Base-by-base conservation (phyloP, 2,888 invertebrate genomes). In the Vandiemenella viatica region DNA sequence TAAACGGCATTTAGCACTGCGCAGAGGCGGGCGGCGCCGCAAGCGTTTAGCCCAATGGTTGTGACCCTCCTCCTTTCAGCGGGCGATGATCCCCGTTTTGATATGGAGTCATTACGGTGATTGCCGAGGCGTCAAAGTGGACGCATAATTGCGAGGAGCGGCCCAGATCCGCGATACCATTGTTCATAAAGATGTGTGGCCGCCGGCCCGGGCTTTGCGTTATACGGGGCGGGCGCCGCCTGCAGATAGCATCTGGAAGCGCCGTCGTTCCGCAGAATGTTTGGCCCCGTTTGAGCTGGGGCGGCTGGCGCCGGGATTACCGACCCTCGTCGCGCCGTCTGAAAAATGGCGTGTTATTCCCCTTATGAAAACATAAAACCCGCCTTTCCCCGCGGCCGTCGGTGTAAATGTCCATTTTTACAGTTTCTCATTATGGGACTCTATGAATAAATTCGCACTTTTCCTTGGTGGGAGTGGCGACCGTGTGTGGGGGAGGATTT, bases 361-460 rank as follows among this genome's bases (percentile, higher is more conserved):
- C 65, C 68, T 68, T 68, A 68, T 69, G 68, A 67, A 68, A 68
- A 66, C 67, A 67, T 67, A 68, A 68, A 68, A 67, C 49, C 50
- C 43, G 47, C 26, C 53, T 20, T 22, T 63, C 65, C 64, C n/a
- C n/a, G n/a, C n/a, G 64, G 65, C 65, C 62, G 62, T 58, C 61
- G 63, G 60, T 61, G 65, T 62, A 68, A 69, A 69, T 68, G 69
- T 67, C 66, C 68, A 70, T 70, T 70, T 70, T 69, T 69, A 68
- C 68, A 66, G 68, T 68, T 68, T 69, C 69, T 69, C 68, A 69
- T 70, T 69, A 70, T 68, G 66, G 66, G 63, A 65, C 63, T 67
- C 69, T 68, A 69, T 69, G 69, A 69, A 69, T 69, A 69, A 69
- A 69, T 69, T 69, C 67, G 67, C 68, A 69, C 68, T 69, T 67